These are phyloP conservation scores for Campoplex nolae DNA, from an alignment of 2,888 invertebrate genomes.

Conservation along the genomic window DNA sequence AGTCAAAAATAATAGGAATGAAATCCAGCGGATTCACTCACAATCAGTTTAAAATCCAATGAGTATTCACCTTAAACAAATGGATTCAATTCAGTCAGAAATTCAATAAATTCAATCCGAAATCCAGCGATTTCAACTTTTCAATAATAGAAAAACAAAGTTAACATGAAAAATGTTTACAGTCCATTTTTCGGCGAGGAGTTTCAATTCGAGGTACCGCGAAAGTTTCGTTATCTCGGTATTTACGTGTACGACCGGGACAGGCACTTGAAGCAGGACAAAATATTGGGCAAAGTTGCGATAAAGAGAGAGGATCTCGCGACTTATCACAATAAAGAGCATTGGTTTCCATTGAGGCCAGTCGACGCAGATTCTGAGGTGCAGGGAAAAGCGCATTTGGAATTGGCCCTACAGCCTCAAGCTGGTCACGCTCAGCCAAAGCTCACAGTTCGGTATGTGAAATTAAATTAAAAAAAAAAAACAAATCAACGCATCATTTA, in stretches of 20 bases:
- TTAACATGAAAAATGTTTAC: conserved; percentile 61
- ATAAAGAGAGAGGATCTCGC: conserved; percentile 95
- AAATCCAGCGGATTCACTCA: no score
- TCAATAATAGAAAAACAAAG: not conserved
- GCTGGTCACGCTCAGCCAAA: conserved; percentile 83
- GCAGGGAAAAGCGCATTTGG: conserved; percentile 95
- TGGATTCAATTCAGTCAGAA: no score
- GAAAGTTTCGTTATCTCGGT: conserved; percentile 94
- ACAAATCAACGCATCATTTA: no score
- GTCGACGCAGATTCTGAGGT: conserved; percentile 96
- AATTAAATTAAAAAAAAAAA: not conserved
- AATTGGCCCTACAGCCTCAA: conserved; percentile 86
- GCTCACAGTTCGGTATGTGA: conserved; percentile 84
- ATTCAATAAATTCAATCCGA: not conserved
- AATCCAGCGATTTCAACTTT: no score
- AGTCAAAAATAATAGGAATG: no score
- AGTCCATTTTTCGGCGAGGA: conserved; percentile 97
- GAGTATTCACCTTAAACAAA: no score
- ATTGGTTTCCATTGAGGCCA: conserved; percentile 95
- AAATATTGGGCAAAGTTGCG: conserved; percentile 93
- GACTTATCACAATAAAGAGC: conserved; percentile 95
- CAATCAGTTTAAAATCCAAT: no score
- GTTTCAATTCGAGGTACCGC: conserved; percentile 96
- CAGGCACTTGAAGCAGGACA: conserved; percentile 93
- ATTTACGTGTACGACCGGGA: conserved; percentile 96